A percentile compares a stretch with the other conserved stretches of the same genome.
phyloP scores from a whole-genome alignment of 2,797 vertebrate species.

The Adelosebastes latens region DNA sequence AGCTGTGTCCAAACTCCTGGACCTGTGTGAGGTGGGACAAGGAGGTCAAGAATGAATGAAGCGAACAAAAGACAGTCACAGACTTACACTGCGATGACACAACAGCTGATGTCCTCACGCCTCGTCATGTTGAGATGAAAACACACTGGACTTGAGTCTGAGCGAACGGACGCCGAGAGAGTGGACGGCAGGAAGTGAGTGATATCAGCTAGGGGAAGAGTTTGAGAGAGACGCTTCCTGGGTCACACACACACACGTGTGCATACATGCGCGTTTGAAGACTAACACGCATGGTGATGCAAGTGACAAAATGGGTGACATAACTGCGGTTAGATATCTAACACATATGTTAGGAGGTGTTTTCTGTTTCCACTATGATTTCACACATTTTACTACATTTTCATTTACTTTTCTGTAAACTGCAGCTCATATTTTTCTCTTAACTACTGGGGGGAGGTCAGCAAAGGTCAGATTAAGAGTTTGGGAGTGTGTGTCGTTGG shows the following conservation, averaged over 20 bases:
- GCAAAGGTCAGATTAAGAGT: conserved; percentile 10
- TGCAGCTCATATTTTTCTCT: not conserved
- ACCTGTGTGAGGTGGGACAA: not conserved
- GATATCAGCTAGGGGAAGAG: conserved; percentile 29
- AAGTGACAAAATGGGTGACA: conserved; percentile 27
- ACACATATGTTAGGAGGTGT: not conserved
- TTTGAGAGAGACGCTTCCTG: conserved; percentile 33
- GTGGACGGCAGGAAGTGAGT: conserved; percentile 53
- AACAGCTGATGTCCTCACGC: not conserved
- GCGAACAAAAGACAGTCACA: not conserved
- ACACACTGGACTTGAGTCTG: not conserved
- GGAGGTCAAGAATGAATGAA: conserved; percentile 7
- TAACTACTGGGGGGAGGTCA: not conserved
- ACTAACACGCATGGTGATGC: conserved; percentile 33
- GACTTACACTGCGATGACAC: conserved; percentile 40
- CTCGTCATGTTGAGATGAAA: not conserved
- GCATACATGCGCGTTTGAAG: not conserved
- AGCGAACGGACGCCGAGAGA: not conserved
- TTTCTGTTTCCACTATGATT: not conserved
- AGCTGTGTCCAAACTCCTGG: not conserved
- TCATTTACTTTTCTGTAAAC: not conserved
- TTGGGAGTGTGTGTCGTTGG: not conserved
- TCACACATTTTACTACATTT: not conserved
- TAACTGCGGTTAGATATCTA: not conserved
- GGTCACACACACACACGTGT: conserved; percentile 26